Evolutionary conservation across 2,113 vertebrate species (phyloP).

Genomic region (Percopsis transmontana): DNA sequence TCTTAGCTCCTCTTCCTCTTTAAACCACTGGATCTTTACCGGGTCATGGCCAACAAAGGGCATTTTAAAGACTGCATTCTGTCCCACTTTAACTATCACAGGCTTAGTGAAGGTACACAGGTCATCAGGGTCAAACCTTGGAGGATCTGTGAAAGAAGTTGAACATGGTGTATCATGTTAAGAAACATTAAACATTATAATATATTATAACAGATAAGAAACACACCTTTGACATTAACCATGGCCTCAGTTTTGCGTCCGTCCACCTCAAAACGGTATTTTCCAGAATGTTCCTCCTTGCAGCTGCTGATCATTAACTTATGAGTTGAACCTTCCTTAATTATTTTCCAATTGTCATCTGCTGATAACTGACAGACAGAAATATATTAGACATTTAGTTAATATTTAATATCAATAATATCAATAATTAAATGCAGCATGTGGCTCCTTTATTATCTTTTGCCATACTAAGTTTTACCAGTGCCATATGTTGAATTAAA

Average conservation of each 20-base stretch:
- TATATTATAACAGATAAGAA: not conserved
- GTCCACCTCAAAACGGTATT: conserved; percentile 85
- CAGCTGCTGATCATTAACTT: conserved; percentile 77
- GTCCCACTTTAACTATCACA: conserved; percentile 80
- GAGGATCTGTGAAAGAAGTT: conserved; percentile 76
- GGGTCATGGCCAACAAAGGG: conserved; percentile 83
- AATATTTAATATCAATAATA: not conserved
- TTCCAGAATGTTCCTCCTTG: conserved; percentile 80
- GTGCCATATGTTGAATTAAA: no score
- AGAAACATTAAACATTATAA: no score
- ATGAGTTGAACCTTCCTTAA: conserved; percentile 79
- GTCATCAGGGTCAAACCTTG: conserved; percentile 77
- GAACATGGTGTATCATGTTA: not conserved
- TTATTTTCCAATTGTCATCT: conserved; percentile 73
- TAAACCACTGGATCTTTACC: conserved; percentile 82
- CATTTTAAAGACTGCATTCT: conserved; percentile 79
- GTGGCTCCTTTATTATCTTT: no score
- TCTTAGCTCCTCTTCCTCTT: conserved; percentile 79
- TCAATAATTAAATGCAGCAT: not conserved
- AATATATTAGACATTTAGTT: not conserved
- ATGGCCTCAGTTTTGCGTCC: conserved; percentile 78
- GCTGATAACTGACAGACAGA: conserved; percentile 72
- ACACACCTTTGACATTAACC: conserved; percentile 75
- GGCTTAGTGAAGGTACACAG: conserved; percentile 74
- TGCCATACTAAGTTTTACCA: no score